A percentile compares a stretch with the other conserved stretches of the same genome.
Conservation (phyloP, 1,140 invertebrate genomes). For the Pachyrhynchus sulphureomaculatus region DNA sequence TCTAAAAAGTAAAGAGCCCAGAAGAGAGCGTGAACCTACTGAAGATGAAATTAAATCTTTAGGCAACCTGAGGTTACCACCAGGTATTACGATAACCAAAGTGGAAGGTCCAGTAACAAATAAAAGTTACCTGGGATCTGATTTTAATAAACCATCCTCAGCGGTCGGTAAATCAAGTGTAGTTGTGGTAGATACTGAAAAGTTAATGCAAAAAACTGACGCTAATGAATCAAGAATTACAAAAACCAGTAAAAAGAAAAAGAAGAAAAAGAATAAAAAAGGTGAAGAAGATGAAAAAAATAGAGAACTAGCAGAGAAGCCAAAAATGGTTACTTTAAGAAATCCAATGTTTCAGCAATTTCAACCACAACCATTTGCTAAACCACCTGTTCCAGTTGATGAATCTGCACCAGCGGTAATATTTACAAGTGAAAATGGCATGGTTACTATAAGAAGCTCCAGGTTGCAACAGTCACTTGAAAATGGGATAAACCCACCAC, state of each 20-base stretch:
- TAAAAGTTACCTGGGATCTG: conserved; percentile 52
- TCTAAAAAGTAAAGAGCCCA: conserved; percentile 18
- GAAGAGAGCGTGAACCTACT: conserved; percentile 24
- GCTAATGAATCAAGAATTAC: conserved; percentile 20
- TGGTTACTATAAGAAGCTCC: conserved; percentile 80
- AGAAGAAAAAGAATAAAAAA: conserved; percentile 62
- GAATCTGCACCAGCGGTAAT: conserved; percentile 60
- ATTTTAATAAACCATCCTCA: conserved; percentile 49
- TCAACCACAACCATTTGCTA: conserved; percentile 10
- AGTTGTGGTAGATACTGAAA: conserved; percentile 66
- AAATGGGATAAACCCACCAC: conserved; percentile 25
- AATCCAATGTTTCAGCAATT: conserved; percentile 69
- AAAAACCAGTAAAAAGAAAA: conserved; percentile 50
- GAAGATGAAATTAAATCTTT: conserved; percentile 22
- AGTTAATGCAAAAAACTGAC: conserved; percentile 50
- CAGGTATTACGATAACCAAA: conserved; percentile 79
- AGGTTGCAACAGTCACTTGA: conserved; percentile 41
- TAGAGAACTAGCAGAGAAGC: conserved; percentile 45
- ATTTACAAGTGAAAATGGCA: conserved; percentile 70
- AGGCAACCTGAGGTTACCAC: conserved; percentile 64
- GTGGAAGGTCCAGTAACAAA: conserved; percentile 62
- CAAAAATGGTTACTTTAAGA: conserved; percentile 68
- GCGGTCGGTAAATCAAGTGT: conserved; percentile 57
- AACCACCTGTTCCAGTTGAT: conserved; percentile 29
- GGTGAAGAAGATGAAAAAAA: conserved; percentile 9